Evolutionary conservation across 2,888 invertebrate species (phyloP), one percentile per base, ranked within the genome.

Genomic region (Xylota sylvarum): DNA sequence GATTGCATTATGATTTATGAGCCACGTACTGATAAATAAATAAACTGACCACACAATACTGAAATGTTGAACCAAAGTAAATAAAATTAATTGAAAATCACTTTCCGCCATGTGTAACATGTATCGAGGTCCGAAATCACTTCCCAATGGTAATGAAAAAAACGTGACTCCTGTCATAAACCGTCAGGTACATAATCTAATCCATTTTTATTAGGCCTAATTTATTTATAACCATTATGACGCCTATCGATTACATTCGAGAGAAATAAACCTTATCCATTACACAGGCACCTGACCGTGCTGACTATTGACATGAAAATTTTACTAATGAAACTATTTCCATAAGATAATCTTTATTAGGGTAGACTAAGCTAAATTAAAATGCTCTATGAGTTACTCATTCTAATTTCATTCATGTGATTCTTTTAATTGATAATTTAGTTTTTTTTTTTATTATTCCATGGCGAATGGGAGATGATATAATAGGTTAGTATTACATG

Each of bases 161-260:
- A 50, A 52, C 27, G 52, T 40, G 50, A 52, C 23, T 67, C 10
- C 35, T 14, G 17, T 55, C 67, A 40, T 69, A 52, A 70, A 56
- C n/a, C 14, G n/a, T 9, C 23, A 30, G 32, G 32, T n/a, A 35
- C 23, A 72, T 48, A 72, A 72, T 72, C 58, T 72, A 60, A 72
- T 72, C 58, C 72, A 6, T 37, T 72, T 72, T 58, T 72, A 60
- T 60, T 72, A 58, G 9, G 60, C 35, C 19, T 32, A 46, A 70
- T 70, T 56, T 32, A 56, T 72, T 72, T 72, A 70, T 56, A 70
- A 60, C 48, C 58, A 72, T 72, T 58, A 27, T 72, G 48, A 72
- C 37, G 58, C 35, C 48, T n/a, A 23, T 70, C 56, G 70, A 70
- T 70, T 55, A 58, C 43, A 55, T 40, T 58, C 58, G 19, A 48